These are phyloP conservation scores for Forbesichthys agassizii DNA, from an alignment of 2,113 vertebrate genomes.

Conservation along the genomic window DNA sequence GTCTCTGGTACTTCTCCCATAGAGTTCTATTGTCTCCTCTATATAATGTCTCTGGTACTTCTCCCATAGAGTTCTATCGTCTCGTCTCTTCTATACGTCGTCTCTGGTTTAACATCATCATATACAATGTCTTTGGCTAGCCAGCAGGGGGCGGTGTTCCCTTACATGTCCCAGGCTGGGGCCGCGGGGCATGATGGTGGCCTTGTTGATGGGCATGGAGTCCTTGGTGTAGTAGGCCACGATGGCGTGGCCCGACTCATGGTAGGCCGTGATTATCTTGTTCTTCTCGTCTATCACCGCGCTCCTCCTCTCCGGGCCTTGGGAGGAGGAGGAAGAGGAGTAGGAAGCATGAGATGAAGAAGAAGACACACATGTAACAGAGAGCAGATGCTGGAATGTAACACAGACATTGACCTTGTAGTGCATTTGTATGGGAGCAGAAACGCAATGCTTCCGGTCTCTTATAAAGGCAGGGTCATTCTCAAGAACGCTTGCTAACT, in stretches of 20 bases:
- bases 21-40: no score
- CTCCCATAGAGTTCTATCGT: no score
- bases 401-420: no score
- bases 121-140: no score
- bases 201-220: conserved; percentile 98
- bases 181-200: conserved; percentile 97
- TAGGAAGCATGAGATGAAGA: neutral
- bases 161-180: conserved; percentile 94
- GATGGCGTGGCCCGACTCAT: conserved; percentile 96
- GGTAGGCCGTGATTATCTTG: conserved; percentile 93
- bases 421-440: no score
- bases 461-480: no score
- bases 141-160: neutral
- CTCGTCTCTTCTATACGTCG: no score
- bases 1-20: no score
- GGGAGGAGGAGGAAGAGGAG: neutral
- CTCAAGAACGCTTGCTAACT: no score
- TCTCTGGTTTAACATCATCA: no score
- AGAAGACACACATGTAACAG: neutral
- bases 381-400: neutral
- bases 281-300: conserved; percentile 93
- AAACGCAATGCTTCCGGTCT: no score
- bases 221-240: conserved; percentile 97
- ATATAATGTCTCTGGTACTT: no score
- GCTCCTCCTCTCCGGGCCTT: conserved; percentile 94